These are phyloP conservation scores for Cephus pygmeus DNA, from an alignment of 2,888 invertebrate species.

Conservation along the genomic window DNA sequence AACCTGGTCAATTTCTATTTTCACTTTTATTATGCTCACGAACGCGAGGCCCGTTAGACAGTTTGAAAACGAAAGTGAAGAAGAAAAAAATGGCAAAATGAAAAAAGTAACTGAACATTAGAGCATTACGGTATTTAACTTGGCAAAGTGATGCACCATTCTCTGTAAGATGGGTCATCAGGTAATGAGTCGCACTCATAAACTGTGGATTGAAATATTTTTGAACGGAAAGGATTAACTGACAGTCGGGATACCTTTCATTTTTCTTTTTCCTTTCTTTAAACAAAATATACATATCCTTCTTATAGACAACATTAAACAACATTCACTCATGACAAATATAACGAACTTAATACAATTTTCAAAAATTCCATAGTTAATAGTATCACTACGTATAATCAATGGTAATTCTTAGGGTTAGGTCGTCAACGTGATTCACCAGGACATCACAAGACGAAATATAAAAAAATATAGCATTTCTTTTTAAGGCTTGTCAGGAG, in stretches of 20 bases:
- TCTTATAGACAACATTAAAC: background rate
- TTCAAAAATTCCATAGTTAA: background rate
- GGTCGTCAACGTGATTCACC: background rate
- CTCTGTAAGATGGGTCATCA: background rate
- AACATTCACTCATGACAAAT: background rate
- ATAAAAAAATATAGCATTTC: background rate
- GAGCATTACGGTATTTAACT: background rate
- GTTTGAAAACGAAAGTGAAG: background rate
- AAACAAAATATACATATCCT: background rate
- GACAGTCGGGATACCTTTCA: background rate
- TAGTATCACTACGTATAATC: background rate
- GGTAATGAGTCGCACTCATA: background rate
- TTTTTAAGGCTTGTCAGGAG: constrained; percentile 19
- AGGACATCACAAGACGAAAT: background rate
- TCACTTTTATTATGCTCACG: background rate
- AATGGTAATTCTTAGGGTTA: background rate
- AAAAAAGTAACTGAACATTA: background rate
- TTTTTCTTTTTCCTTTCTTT: background rate
- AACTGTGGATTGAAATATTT: background rate
- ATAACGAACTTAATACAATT: background rate
- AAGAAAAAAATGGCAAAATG: background rate
- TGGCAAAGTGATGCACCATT: background rate
- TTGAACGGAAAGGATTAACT: background rate
- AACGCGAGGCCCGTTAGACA: background rate
- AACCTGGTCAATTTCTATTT: background rate